These are phyloP conservation scores for Liopterus haemorrhoidalis DNA, from an alignment of 2,888 invertebrate species.

Conservation along the genomic window DNA sequence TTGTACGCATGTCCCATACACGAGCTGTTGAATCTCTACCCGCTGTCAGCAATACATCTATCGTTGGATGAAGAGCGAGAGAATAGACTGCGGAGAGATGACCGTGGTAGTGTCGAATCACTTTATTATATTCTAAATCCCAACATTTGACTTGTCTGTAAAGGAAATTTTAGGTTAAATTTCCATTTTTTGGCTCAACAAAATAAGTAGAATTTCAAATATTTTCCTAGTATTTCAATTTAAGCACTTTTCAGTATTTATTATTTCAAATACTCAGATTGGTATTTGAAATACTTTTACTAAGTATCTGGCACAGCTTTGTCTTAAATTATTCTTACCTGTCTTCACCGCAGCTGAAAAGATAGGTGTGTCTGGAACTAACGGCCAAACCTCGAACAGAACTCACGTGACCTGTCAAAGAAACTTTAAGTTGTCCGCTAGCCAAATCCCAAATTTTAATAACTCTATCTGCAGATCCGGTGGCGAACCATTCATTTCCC, in stretches of 20 bases:
- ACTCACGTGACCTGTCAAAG: constrained; percentile 97
- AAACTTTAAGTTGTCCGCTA: constrained; percentile 89
- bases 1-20: constrained; percentile 98
- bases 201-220: too few relatives aligned
- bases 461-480: constrained; percentile 94
- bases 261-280: too few relatives aligned
- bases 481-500: constrained; percentile 91
- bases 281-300: too few relatives aligned
- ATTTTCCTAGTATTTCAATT: too few relatives aligned
- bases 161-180: too few relatives aligned
- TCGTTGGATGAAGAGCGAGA: constrained; percentile 86
- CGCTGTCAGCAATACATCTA: constrained; percentile 90
- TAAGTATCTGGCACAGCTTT: too few relatives aligned
- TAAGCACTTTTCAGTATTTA: too few relatives aligned
- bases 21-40: constrained; percentile 94
- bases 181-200: too few relatives aligned
- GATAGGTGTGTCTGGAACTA: constrained; percentile 89
- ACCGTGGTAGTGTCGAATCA: constrained; percentile 97
- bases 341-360: constrained; percentile 99
- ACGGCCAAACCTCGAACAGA: constrained; percentile 94
- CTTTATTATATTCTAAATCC: constrained; percentile 99
- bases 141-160: constrained; percentile 98
- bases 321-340: too few relatives aligned
- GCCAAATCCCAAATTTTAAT: constrained; percentile 99
- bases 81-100: constrained; percentile 96